Conservation (phyloP, 2,797 vertebrate genomes). For the Catharus ustulatus region DNA sequence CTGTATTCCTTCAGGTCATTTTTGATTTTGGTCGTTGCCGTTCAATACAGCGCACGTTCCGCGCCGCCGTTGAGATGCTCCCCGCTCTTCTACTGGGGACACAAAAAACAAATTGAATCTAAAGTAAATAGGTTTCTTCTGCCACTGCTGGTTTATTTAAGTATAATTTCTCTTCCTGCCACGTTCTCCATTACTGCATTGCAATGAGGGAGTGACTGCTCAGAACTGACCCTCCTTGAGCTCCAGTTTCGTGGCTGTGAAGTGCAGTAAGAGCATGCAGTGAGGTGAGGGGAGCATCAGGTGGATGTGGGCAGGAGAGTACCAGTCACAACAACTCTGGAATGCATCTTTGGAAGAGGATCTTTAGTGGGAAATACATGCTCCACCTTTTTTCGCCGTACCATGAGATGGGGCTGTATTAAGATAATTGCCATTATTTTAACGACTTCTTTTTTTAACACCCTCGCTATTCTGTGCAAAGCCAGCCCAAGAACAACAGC, state of each 20-base stretch:
- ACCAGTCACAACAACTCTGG: accelerated
- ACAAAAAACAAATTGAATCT: slow-evolving; percentile 31
- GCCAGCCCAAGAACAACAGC: background rate
- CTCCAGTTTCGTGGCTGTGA: background rate
- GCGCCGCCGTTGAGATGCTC: accelerated
- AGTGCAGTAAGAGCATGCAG: background rate
- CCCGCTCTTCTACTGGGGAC: background rate
- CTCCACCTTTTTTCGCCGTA: accelerated
- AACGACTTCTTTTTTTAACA: background rate
- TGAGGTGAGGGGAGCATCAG: background rate
- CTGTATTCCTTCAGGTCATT: background rate
- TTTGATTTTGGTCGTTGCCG: background rate
- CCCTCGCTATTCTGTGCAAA: background rate
- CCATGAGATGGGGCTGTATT: background rate
- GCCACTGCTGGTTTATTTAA: slow-evolving; percentile 28
- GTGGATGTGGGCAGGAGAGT: background rate
- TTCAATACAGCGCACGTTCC: background rate
- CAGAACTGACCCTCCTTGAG: background rate
- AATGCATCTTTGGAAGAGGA: background rate
- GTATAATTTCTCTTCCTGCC: slow-evolving; percentile 31
- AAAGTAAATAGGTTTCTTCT: slow-evolving; percentile 42
- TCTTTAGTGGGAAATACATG: background rate
- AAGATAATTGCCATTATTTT: background rate
- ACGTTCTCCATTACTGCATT: background rate
- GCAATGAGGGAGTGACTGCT: background rate